Conservation (phyloP, 1,140 invertebrate species). For the Cryptotermes secundus region DNA sequence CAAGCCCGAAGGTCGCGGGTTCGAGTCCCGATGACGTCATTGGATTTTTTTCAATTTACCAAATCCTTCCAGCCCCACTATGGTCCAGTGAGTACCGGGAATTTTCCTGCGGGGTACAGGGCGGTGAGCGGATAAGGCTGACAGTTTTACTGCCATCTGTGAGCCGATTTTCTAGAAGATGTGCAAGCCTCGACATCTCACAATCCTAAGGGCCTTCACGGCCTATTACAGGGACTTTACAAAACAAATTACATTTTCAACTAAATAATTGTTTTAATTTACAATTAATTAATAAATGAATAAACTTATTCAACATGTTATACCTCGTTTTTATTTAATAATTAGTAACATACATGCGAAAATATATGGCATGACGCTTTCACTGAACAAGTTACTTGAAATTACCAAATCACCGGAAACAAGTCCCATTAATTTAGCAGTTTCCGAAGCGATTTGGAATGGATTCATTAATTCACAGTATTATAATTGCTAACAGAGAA, state of each 20-base stretch:
- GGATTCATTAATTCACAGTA: neutral
- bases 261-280: neutral
- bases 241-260: neutral
- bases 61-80: too few species aligned
- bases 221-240: too few species aligned
- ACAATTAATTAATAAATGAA: neutral
- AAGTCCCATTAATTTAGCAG: neutral
- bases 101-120: too few species aligned
- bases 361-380: neutral
- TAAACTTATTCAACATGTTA: neutral
- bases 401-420: slow-evolving; percentile 15
- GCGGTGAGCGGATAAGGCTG: too few species aligned
- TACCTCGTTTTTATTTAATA: neutral
- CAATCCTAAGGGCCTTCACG: too few species aligned
- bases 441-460: neutral
- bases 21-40: too few species aligned
- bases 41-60: too few species aligned
- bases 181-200: too few species aligned
- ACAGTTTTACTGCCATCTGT: too few species aligned
- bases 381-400: neutral
- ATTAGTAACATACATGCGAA: neutral
- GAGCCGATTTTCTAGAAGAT: too few species aligned
- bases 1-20: too few species aligned
- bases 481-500: neutral
- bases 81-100: too few species aligned